Percentiles rank a stretch among this genome's conserved stretches.
phyloP scores from a whole-genome alignment of 2,888 invertebrate species.

The Tricholauxania praeusta region DNA sequence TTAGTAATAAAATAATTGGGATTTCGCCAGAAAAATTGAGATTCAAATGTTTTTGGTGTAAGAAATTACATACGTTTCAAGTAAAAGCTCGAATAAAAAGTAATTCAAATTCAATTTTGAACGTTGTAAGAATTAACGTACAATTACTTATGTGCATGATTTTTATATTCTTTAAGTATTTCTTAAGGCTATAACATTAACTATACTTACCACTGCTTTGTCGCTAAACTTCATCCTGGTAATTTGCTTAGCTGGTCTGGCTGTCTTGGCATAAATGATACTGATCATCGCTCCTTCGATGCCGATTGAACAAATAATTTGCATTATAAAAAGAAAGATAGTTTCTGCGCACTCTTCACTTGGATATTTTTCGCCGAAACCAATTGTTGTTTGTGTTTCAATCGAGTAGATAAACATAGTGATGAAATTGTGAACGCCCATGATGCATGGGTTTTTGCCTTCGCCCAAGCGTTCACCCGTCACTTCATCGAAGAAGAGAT shows the following conservation, averaged over 20 bases:
- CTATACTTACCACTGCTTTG: conserved; percentile 73
- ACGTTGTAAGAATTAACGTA: too few species aligned
- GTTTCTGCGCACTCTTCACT: conserved; percentile 89
- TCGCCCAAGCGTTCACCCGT: conserved; percentile 66
- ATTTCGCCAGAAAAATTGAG: too few species aligned
- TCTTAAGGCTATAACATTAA: background rate
- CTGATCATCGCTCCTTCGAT: conserved; percentile 73
- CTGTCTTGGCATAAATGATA: conserved; percentile 82
- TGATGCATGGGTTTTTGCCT: conserved; percentile 70
- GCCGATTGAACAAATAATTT: conserved; percentile 77
- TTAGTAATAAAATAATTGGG: too few species aligned
- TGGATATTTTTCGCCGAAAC: conserved; percentile 84
- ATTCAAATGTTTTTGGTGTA: too few species aligned
- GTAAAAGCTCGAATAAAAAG: too few species aligned
- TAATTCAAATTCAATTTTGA: too few species aligned
- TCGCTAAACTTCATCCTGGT: conserved; percentile 86
- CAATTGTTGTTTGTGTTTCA: conserved; percentile 88
- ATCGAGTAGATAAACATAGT: conserved; percentile 85
- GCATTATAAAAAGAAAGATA: conserved; percentile 83
- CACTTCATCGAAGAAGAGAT: conserved; percentile 75
- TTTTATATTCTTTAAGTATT: too few species aligned
- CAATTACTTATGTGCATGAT: too few species aligned
- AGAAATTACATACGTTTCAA: too few species aligned
- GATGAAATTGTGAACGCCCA: conserved; percentile 74
- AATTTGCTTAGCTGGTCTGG: conserved; percentile 81